A percentile compares a stretch with the other conserved stretches of the same genome.
Evolutionary conservation across 1,140 invertebrate genomes (phyloP).

Genomic region (Bombus waltoni): DNA sequence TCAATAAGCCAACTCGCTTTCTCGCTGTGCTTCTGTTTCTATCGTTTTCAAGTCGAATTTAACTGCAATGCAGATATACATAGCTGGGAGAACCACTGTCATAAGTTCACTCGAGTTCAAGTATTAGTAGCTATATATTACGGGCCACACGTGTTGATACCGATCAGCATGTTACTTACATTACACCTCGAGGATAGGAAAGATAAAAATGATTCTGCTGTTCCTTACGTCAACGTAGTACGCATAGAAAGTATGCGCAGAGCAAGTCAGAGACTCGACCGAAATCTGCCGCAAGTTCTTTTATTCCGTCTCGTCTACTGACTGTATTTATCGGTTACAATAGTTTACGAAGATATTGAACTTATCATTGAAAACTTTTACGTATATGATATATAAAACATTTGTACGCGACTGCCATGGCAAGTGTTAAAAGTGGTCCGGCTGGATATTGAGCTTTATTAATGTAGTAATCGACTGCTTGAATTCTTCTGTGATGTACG

Average conservation of each 20-base stretch:
- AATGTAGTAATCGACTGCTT: too few relatives aligned
- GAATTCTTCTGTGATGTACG: too few relatives aligned
- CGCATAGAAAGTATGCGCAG: not conserved
- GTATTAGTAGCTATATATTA: slow-evolving; percentile 45
- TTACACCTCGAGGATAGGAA: slow-evolving; percentile 44
- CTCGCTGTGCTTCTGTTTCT: not conserved
- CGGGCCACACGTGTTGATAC: slow-evolving; percentile 55
- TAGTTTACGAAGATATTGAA: too few relatives aligned
- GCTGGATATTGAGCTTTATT: too few relatives aligned
- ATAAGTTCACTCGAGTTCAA: slow-evolving; percentile 60
- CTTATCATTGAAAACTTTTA: too few relatives aligned
- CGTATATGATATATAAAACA: too few relatives aligned
- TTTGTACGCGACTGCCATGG: too few relatives aligned
- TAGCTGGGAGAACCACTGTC: slow-evolving; percentile 28
- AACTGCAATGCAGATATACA: not conserved
- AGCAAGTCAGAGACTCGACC: not conserved
- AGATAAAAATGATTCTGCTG: slow-evolving; percentile 45
- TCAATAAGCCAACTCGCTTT: not conserved
- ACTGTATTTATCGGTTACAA: too few relatives aligned
- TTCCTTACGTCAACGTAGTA: slow-evolving; percentile 4
- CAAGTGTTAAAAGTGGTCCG: too few relatives aligned
- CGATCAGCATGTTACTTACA: slow-evolving; percentile 61
- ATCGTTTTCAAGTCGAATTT: not conserved
- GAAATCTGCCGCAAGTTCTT: not conserved
- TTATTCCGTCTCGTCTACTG: not conserved